Percentiles rank a stretch among this genome's conserved stretches.
Conservation (phyloP, 2,888 invertebrate genomes). For the Drosophila subsilvestris region DNA sequence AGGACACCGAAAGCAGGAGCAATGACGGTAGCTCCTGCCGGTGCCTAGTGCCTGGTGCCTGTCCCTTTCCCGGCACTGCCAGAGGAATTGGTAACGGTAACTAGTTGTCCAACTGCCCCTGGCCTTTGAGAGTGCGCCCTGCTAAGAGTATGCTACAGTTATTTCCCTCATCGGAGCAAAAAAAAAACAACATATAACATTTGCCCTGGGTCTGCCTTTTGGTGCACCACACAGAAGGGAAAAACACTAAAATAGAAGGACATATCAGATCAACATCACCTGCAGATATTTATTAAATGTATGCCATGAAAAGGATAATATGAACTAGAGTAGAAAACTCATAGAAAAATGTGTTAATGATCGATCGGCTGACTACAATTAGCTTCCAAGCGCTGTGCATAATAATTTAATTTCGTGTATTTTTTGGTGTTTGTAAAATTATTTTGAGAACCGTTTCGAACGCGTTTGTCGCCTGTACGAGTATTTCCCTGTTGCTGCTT, state of each 20-base stretch:
- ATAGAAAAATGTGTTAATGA: too few relatives aligned
- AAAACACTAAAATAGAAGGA: too few relatives aligned
- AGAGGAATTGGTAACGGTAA: slow-evolving; percentile 29
- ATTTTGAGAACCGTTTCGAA: background rate
- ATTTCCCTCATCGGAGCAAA: slow-evolving; percentile 63
- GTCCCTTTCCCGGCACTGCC: slow-evolving; percentile 47
- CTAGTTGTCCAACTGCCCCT: slow-evolving; percentile 62
- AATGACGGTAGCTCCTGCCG: background rate
- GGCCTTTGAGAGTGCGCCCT: slow-evolving; percentile 61
- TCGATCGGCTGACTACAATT: too few relatives aligned
- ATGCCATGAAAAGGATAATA: too few relatives aligned
- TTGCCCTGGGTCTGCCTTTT: slow-evolving; percentile 5
- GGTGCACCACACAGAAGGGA: slow-evolving; percentile 30
- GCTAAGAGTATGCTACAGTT: slow-evolving; percentile 74
- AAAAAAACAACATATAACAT: background rate
- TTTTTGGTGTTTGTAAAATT: background rate
- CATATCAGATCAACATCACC: too few relatives aligned
- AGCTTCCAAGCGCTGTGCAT: too few relatives aligned
- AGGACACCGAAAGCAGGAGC: background rate
- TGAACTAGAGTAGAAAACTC: too few relatives aligned
- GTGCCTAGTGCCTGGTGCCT: background rate
- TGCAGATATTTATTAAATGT: too few relatives aligned
- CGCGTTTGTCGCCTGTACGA: background rate
- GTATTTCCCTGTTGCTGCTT: background rate
- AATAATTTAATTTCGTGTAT: too few relatives aligned